Conservation (phyloP, 2,113 vertebrate species). For the Pholis gunnellus region DNA sequence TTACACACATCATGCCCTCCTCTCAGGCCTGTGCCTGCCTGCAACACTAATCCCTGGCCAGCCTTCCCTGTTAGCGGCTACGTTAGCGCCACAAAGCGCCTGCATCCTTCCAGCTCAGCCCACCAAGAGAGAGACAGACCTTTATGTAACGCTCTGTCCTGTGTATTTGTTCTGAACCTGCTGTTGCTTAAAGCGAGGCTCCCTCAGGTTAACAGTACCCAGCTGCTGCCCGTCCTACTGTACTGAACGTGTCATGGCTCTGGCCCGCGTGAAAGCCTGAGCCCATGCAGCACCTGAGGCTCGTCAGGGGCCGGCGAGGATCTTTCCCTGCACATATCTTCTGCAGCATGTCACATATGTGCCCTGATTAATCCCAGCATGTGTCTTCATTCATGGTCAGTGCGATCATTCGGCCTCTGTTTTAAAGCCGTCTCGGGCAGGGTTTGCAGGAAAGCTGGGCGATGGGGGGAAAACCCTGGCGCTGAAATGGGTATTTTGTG, state of each 20-base stretch:
- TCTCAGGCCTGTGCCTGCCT: slow-evolving; percentile 65
- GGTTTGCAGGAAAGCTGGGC: slow-evolving; percentile 64
- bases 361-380: slow-evolving; percentile 60
- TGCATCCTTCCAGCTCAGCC: slow-evolving; percentile 63
- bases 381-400: slow-evolving; percentile 68
- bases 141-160: slow-evolving; percentile 77
- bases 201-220: slow-evolving; percentile 64
- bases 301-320: slow-evolving; percentile 10
- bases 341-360: slow-evolving; percentile 55
- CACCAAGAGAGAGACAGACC: slow-evolving; percentile 68
- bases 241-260: slow-evolving; percentile 39
- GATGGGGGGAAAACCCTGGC: slow-evolving; percentile 77
- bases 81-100: slow-evolving; percentile 58
- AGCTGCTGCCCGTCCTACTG: slow-evolving; percentile 63
- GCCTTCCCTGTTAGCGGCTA: slow-evolving; percentile 59
- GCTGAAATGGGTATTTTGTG: slow-evolving; percentile 81
- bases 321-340: slow-evolving; percentile 47
- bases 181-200: slow-evolving; percentile 62
- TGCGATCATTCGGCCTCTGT: slow-evolving; percentile 53
- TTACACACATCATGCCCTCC: slow-evolving; percentile 55
- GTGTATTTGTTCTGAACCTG: slow-evolving; percentile 69
- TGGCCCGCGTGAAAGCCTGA: slow-evolving; percentile 21
- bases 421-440: slow-evolving; percentile 56
- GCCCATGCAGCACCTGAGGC: slow-evolving; percentile 66
- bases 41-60: slow-evolving; percentile 71